Conservation (phyloP, 64 coral and sea anemone species). For the Pocillopora verrucosa region DNA sequence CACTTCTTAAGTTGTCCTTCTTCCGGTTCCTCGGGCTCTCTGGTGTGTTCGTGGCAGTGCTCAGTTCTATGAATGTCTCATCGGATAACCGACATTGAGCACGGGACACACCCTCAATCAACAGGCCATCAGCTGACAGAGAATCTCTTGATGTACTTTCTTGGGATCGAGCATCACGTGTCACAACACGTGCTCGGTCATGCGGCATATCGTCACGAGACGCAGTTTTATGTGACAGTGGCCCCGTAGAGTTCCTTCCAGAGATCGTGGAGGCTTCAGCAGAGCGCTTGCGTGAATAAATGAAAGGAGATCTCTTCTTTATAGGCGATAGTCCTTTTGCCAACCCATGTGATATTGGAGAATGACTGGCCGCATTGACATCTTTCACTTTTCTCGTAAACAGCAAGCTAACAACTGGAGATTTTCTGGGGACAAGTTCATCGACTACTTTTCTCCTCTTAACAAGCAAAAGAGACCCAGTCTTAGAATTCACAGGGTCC, state of each 20-base stretch:
- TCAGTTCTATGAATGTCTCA: background rate
- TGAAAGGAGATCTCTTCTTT: background rate
- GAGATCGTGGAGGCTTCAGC: background rate
- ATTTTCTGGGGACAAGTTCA: constrained; percentile 50
- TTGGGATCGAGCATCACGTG: background rate
- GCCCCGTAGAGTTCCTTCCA: background rate
- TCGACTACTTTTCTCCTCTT: constrained; percentile 42
- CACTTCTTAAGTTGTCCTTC: background rate
- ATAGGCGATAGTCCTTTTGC: background rate
- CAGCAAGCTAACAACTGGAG: constrained; percentile 65
- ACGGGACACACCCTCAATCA: background rate
- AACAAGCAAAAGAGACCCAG: constrained; percentile 14
- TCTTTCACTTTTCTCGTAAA: constrained; percentile 26
- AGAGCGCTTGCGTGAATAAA: constrained; percentile 14
- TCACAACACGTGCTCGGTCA: background rate
- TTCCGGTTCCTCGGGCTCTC: background rate
- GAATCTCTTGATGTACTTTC: background rate
- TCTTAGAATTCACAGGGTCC: constrained; percentile 9
- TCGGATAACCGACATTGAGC: background rate
- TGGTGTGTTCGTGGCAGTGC: background rate
- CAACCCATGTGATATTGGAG: background rate
- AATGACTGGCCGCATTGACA: background rate
- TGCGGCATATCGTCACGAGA: background rate
- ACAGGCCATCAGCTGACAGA: background rate
- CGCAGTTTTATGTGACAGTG: background rate